Base-by-base conservation (phyloP, 2,888 invertebrate species). In the Morinoia aosen region DNA sequence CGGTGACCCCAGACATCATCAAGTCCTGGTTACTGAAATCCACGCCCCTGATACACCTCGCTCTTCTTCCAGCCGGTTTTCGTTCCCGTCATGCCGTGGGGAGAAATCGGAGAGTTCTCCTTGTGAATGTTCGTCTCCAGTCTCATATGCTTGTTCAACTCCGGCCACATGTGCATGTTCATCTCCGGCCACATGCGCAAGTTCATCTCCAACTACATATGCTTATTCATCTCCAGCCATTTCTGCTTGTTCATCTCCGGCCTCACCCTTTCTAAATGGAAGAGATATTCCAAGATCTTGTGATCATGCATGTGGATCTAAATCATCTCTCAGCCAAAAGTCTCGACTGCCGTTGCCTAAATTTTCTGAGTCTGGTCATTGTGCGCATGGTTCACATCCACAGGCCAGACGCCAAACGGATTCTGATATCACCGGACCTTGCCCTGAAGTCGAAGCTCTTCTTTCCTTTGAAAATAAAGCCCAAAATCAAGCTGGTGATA, bases 1-100 rank as follows among this genome's bases (percentile, higher is more conserved):
- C 57, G 58, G 10, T 33, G 56, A 57, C 93, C 57, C 2, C 48
- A 12, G 57, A 33, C 33, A 33, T 33, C 93, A 57, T 12, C 48
- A 93, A 33, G 14, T 93, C 11, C 33, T 93, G 93, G 93, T 93
- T 33, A 93, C 57, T 11, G 93, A 93, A 93, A 48, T 93, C n/a
- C 93, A 93, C 14, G 56, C 93, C 58, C 57, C 57, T 33, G 93
- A 93, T n/a, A 48, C 93, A 25, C 57, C 93, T 57, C 56, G 57
- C 11, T 57, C 93, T 11, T 12, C 57, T 93, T 93, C 93, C 14
- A 93, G 93, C 90, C 14, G 90, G 40, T 90, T 48, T 48, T 90
- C 90, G 11, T 39, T 40, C 90, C 40, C 40, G 40, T 90, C 90
- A 48, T 76, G 76, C 33, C 33, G 25, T 76, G 25, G 25, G 16